Evolutionary conservation across 2,113 vertebrate species (phyloP).

Genomic region (Piprites chloris): DNA sequence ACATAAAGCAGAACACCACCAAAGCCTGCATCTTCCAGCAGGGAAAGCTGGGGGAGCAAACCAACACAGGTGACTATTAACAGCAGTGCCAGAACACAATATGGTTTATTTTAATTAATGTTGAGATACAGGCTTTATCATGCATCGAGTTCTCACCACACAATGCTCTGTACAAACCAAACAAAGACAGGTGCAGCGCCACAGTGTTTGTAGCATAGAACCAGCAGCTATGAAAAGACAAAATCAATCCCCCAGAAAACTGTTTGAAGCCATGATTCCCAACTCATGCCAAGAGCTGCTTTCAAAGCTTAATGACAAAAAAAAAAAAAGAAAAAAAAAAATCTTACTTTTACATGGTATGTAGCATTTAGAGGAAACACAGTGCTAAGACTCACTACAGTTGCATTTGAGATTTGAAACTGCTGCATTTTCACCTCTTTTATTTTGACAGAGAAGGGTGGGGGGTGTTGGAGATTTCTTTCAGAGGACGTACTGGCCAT

Average conservation of each 20-base stretch:
- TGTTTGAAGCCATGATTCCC: neutral
- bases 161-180: neutral
- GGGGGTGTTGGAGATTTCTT: neutral
- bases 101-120: neutral
- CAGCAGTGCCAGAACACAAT: neutral
- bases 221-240: neutral
- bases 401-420: neutral
- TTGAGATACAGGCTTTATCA: neutral
- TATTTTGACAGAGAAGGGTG: neutral
- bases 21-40: constrained; percentile 85
- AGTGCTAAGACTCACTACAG: neutral
- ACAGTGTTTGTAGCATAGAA: neutral
- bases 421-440: neutral
- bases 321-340: neutral
- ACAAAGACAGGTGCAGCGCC: neutral
- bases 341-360: neutral
- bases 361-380: neutral
- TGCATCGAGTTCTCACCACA: neutral
- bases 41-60: constrained; percentile 78
- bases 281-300: neutral
- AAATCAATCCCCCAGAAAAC: neutral
- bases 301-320: neutral
- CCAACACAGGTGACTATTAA: neutral
- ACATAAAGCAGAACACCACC: constrained; percentile 85
- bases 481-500: neutral